Conservation (phyloP, 2,797 vertebrate species). For the Anabas testudineus region DNA sequence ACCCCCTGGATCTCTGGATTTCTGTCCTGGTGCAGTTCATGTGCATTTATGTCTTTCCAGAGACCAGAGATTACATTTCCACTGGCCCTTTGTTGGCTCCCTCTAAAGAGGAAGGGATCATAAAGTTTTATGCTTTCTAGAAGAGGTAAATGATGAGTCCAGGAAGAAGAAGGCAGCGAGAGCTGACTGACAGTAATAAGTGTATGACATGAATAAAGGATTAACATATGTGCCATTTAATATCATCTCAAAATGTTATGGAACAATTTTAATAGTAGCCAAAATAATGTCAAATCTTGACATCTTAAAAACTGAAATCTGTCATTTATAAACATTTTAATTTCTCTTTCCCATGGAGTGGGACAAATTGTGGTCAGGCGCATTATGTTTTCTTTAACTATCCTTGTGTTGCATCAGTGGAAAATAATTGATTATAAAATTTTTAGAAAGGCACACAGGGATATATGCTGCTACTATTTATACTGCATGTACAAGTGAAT, state of each 20-base stretch:
- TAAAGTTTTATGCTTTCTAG: conserved; percentile 59
- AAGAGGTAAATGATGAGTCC: conserved; percentile 40
- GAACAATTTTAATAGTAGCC: conserved; percentile 17
- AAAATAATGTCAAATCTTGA: no score
- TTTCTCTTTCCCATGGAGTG: no score
- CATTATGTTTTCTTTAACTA: no score
- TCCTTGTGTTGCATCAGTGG: no score
- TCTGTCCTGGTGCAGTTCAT: conserved; percentile 18
- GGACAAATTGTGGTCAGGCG: no score
- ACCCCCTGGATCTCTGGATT: conserved; percentile 23
- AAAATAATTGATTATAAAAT: no score
- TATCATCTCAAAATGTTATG: conserved; percentile 5
- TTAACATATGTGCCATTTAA: conserved; percentile 33
- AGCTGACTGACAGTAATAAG: conserved; percentile 18
- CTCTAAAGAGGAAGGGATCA: conserved; percentile 49
- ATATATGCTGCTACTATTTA: no score
- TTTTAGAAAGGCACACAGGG: no score
- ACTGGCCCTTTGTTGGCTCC: conserved; percentile 21
- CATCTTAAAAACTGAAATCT: no score
- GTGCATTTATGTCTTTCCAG: conserved; percentile 19
- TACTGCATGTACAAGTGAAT: no score
- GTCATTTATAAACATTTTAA: no score
- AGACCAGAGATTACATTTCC: conserved; percentile 58
- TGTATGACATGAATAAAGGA: conserved; percentile 20
- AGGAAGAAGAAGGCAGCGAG: conserved; percentile 24